Base-by-base conservation (phyloP, 2,888 invertebrate genomes). In the Trachelus tabidus region DNA sequence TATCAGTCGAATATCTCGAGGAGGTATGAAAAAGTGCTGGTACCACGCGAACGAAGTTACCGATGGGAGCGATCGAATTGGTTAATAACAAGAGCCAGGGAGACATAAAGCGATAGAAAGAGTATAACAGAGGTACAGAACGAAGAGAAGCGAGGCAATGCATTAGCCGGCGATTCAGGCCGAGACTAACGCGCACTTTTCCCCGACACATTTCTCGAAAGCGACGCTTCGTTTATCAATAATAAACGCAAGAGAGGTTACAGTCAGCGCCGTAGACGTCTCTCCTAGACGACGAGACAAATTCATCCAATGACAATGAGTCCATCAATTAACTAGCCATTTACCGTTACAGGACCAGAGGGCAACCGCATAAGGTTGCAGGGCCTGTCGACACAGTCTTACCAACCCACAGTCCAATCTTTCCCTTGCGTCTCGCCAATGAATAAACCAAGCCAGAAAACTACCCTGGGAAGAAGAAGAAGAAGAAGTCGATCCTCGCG, bases 181-280 rank as follows among this genome's bases (percentile, higher is more conserved):
- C 91, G 91, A 88, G 91, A 91, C 91, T 90, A 91, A 91, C 89
- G 90, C 86, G 87, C 89, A 91, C 91, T 91, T 91, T 91, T 91
- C 90, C 90, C 86, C 87, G 85, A 85, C 86, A 85, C 89, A 89
- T 91, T 91, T 91, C 88, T 87, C 87, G 81, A 71, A 31, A 79
- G 82, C 81, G 83, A 80, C 81, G 79, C 83, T 81, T 81, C 79
- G 80, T 74, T 74, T 74, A 35, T 74, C 74, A 74, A 74, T 74
- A 74, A 74, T 74, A 77, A 75, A 23, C 23, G 23, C 23, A 56
- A 56, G 56, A 56, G 56, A 56, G 56, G 56, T 56, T 56, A 15
- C 9, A 2, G 56, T 23, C 6, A 15, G 56, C 56, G 56, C 23
- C 23, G 56, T 9, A 15, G 23, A 56, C 56, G 56, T 6, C 23